Evolutionary conservation across 2,888 invertebrate species (phyloP).

Genomic region (Callosobruchus maculatus): DNA sequence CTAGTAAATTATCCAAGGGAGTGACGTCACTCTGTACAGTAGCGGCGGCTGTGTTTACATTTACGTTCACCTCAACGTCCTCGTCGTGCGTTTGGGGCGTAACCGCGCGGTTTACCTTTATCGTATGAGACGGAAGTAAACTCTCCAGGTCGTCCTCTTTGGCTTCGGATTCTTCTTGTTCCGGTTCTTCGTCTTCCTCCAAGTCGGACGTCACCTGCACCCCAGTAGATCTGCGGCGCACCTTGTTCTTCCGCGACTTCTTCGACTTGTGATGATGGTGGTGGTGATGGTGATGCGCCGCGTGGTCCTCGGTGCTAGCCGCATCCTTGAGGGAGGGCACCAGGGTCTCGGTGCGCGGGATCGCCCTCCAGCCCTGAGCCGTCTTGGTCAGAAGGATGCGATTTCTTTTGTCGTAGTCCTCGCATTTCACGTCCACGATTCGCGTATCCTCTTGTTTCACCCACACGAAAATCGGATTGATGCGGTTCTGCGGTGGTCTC

Average conservation of each 20-base stretch:
- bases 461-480: slow-evolving; percentile 84
- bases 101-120: slow-evolving; percentile 49
- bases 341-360: slow-evolving; percentile 70
- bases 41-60: slow-evolving; percentile 45
- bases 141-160: slow-evolving; percentile 54
- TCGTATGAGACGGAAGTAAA: slow-evolving; percentile 61
- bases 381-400: slow-evolving; percentile 80
- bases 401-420: slow-evolving; percentile 83
- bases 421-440: slow-evolving; percentile 81
- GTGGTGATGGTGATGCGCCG: slow-evolving; percentile 28
- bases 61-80: slow-evolving; percentile 13
- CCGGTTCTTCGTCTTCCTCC: slow-evolving; percentile 25
- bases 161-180: slow-evolving; percentile 15
- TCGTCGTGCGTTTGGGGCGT: slow-evolving; percentile 27
- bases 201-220: slow-evolving; percentile 43
- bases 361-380: slow-evolving; percentile 76
- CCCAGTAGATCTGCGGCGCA: slow-evolving; percentile 42
- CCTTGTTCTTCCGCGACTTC: slow-evolving; percentile 24
- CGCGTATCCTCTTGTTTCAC: slow-evolving; percentile 75
- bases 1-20: slow-evolving; percentile 61
- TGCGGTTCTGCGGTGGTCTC: slow-evolving; percentile 55
- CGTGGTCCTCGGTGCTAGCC: slow-evolving; percentile 45
- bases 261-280: slow-evolving; percentile 34
- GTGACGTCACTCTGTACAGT: slow-evolving; percentile 44
- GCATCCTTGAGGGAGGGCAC: slow-evolving; percentile 50